Percentiles rank a stretch among this genome's conserved stretches.
Evolutionary conservation across 2,113 vertebrate species (phyloP).

Genomic region (Aramus guarauna): DNA sequence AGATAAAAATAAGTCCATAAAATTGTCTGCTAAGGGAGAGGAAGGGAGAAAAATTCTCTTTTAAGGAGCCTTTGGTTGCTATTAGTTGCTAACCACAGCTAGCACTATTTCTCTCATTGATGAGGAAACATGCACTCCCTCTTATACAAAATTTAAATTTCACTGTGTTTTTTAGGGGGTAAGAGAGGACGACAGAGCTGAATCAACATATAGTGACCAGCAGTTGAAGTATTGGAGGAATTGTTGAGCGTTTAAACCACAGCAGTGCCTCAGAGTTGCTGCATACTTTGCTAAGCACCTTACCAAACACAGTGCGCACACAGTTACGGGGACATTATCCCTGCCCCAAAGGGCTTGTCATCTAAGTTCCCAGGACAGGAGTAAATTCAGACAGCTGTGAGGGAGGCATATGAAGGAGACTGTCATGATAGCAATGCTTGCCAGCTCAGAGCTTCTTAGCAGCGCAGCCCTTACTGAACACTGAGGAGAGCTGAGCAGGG

Average conservation of each 20-base stretch:
- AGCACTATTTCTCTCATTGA: not conserved
- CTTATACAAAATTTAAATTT: not conserved
- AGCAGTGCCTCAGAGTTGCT: not conserved
- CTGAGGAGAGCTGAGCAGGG: not conserved
- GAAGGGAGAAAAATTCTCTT: not conserved
- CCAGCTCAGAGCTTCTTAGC: not conserved
- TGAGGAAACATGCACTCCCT: not conserved
- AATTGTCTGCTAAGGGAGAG: not conserved
- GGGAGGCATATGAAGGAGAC: fast-evolving
- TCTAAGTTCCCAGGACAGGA: not conserved
- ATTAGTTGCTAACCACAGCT: not conserved
- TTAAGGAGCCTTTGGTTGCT: not conserved
- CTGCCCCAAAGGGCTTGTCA: not conserved
- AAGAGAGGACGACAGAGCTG: not conserved
- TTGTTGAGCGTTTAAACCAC: not conserved
- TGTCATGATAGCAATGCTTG: not conserved
- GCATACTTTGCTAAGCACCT: not conserved
- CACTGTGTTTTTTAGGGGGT: not conserved
- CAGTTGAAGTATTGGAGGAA: not conserved
- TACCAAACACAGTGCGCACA: not conserved
- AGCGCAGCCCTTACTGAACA: not conserved
- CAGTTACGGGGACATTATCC: fast-evolving
- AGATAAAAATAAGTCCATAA: conserved; percentile 17
- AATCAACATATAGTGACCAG: not conserved
- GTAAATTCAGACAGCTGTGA: not conserved